These are phyloP conservation scores for Rhyacophila brunnea DNA, from an alignment of 1,140 invertebrate species.

Conservation along the genomic window DNA sequence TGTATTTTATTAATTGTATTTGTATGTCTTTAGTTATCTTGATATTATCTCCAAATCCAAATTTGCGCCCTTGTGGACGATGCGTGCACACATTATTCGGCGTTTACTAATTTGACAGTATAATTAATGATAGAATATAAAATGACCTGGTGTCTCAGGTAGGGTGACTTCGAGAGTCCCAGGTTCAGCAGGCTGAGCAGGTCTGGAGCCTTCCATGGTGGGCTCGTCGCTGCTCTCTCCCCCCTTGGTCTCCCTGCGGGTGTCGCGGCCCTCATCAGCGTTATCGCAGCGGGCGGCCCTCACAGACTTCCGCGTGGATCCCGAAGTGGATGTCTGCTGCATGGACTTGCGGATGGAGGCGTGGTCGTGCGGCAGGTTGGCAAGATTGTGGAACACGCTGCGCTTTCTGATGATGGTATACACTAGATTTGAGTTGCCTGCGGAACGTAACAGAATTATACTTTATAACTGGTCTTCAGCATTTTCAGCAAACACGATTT, in stretches of 20 bases:
- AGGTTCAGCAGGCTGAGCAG: conserved; percentile 85
- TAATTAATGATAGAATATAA: too few relatives aligned
- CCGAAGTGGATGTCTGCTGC: conserved; percentile 52
- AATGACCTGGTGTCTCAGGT: conserved; percentile 75
- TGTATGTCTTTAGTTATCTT: too few relatives aligned
- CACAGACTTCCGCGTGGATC: conserved; percentile 16
- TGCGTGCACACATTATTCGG: too few relatives aligned
- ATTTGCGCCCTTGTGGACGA: too few relatives aligned
- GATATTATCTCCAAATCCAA: too few relatives aligned
- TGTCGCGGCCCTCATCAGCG: conserved; percentile 36
- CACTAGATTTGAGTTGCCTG: conserved; percentile 94
- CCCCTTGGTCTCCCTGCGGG: conserved; percentile 37
- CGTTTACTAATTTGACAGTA: too few relatives aligned
- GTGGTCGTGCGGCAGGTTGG: conserved; percentile 93
- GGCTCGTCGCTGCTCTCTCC: conserved; percentile 57
- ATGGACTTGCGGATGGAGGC: conserved; percentile 83
- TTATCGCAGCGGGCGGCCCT: conserved; percentile 36
- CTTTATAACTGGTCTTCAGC: too few relatives aligned
- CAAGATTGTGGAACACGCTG: conserved; percentile 94
- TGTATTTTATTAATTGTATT: too few relatives aligned
- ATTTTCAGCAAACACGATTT: too few relatives aligned
- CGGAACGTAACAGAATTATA: conserved; percentile 26
- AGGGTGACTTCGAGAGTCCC: conserved; percentile 88
- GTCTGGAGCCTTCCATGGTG: conserved; percentile 80
- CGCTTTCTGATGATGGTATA: conserved; percentile 99